A percentile compares a stretch with the other conserved stretches of the same genome.
These are phyloP conservation scores for Agriotes lineatus DNA, from an alignment of 2,888 invertebrate species.

Conservation along the genomic window DNA sequence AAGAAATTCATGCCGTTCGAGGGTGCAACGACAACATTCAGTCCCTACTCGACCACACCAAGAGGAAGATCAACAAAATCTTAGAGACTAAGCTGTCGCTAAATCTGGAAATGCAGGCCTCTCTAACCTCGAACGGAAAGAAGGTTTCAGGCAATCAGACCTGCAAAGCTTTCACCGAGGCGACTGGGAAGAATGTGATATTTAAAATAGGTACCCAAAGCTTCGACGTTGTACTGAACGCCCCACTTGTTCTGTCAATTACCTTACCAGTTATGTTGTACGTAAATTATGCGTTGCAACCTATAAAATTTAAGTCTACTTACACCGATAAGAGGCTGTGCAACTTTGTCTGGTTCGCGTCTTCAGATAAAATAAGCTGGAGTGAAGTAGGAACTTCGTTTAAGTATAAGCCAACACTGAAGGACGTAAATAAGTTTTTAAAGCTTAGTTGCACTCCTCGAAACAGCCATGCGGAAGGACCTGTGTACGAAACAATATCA, in stretches of 20 bases:
- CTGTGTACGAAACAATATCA: conserved; percentile 46
- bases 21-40: conserved; percentile 44
- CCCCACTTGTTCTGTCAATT: conserved; percentile 76
- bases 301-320: conserved; percentile 73
- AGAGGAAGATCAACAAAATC: conserved; percentile 45
- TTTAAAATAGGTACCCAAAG: conserved; percentile 64
- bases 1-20: conserved; percentile 48
- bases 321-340: conserved; percentile 71
- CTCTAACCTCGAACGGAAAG: conserved; percentile 40
- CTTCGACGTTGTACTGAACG: conserved; percentile 76
- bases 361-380: conserved; percentile 68
- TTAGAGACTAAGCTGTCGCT: not conserved
- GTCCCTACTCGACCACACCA: conserved; percentile 48
- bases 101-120: conserved; percentile 39
- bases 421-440: conserved; percentile 75
- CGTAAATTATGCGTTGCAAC: conserved; percentile 79
- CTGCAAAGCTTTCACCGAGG: conserved; percentile 42
- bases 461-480: conserved; percentile 70
- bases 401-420: conserved; percentile 70
- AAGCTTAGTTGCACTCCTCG: conserved; percentile 71
- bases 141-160: conserved; percentile 29
- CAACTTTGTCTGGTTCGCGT: conserved; percentile 76
- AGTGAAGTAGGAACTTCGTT: conserved; percentile 69
- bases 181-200: conserved; percentile 44
- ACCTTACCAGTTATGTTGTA: conserved; percentile 77